Conservation (phyloP, 2,113 vertebrate species). For the Anseranas semipalmata region DNA sequence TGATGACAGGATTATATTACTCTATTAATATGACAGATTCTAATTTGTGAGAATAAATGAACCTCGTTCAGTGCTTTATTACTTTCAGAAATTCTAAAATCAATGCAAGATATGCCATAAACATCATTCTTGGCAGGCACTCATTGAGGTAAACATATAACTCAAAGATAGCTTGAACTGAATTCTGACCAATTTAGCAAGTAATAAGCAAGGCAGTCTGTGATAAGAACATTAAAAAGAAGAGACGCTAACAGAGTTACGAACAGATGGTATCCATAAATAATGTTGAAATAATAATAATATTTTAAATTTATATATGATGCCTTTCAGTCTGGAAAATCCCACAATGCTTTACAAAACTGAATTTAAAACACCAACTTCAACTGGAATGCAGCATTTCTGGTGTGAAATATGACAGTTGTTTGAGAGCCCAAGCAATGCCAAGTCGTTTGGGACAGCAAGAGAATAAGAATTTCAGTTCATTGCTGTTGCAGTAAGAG, state of each 20-base stretch:
- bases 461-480: slow-evolving; percentile 50
- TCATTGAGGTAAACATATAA: slow-evolving; percentile 66
- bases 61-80: slow-evolving; percentile 61
- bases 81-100: slow-evolving; percentile 69
- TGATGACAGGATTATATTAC: slow-evolving; percentile 27
- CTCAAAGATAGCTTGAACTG: slow-evolving; percentile 57
- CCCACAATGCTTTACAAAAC: slow-evolving; percentile 43
- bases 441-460: slow-evolving; percentile 47
- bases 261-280: slow-evolving; percentile 62
- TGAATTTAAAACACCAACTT: slow-evolving; percentile 41
- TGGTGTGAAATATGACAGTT: slow-evolving; percentile 59
- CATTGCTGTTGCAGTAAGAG: neutral
- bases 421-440: slow-evolving; percentile 48
- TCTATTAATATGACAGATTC: slow-evolving; percentile 63
- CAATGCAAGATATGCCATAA: slow-evolving; percentile 64
- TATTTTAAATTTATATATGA: slow-evolving; percentile 66
- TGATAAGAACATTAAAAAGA: slow-evolving; percentile 57
- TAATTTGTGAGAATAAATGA: slow-evolving; percentile 70
- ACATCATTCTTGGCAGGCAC: slow-evolving; percentile 59
- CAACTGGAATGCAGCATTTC: slow-evolving; percentile 21
- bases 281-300: slow-evolving; percentile 66
- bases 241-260: slow-evolving; percentile 50
- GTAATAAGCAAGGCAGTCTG: slow-evolving; percentile 53
- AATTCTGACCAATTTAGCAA: slow-evolving; percentile 67
- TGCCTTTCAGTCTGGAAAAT: slow-evolving; percentile 57